Conservation (phyloP, 2,888 invertebrate species). For the Zaprionus obscuricornis region DNA sequence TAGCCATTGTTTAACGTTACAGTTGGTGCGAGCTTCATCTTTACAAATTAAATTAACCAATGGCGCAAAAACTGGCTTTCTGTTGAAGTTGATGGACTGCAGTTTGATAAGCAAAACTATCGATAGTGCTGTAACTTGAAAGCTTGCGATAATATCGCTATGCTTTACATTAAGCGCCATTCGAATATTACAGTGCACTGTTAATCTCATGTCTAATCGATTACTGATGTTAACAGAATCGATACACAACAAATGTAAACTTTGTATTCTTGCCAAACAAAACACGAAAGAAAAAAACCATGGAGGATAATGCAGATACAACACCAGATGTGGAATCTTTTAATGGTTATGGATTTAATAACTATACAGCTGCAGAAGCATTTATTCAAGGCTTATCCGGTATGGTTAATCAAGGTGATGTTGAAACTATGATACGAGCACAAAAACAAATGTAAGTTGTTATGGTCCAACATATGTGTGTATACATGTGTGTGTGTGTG, state of each 20-base stretch:
- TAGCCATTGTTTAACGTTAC: slow-evolving; percentile 86
- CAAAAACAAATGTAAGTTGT: slow-evolving; percentile 94
- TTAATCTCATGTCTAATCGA: too few relatives aligned
- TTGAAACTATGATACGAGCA: slow-evolving; percentile 93
- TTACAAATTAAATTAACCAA: neutral
- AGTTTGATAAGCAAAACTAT: too few relatives aligned
- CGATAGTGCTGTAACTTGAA: too few relatives aligned
- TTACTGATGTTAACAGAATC: neutral
- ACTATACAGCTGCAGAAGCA: slow-evolving; percentile 94
- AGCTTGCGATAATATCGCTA: too few relatives aligned
- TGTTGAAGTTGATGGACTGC: neutral
- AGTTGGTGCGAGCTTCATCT: slow-evolving; percentile 77
- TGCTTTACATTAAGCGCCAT: too few relatives aligned
- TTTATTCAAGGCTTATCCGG: slow-evolving; percentile 96
- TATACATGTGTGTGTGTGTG: neutral
- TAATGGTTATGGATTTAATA: slow-evolving; percentile 95
- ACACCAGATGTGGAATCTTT: slow-evolving; percentile 84
- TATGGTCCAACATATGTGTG: neutral
- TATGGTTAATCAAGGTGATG: slow-evolving; percentile 95
- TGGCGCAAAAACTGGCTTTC: neutral
- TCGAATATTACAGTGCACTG: too few relatives aligned
- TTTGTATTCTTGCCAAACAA: too few relatives aligned
- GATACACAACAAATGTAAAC: too few relatives aligned
- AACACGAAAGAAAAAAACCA: neutral
- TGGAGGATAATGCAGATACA: slow-evolving; percentile 47